phyloP scores from a whole-genome alignment of 2,797 vertebrate genomes.

The Coilia nasus region DNA sequence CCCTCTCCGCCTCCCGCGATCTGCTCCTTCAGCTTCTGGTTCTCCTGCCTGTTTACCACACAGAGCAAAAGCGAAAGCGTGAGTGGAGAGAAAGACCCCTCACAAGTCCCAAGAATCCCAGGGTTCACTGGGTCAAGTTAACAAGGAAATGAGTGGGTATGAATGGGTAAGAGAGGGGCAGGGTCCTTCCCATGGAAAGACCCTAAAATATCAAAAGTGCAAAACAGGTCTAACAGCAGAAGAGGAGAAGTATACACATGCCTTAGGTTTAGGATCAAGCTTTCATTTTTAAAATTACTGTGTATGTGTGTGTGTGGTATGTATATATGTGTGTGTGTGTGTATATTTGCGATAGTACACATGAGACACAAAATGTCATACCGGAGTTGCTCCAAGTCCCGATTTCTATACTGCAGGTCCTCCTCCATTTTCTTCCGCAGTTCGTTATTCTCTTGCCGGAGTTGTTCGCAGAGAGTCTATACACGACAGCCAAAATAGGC shows the following conservation, averaged over 20 bases:
- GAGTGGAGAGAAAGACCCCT: neutral
- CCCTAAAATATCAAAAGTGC: conserved; percentile 55
- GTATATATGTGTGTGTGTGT: no score
- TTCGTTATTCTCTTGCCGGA: conserved; percentile 93
- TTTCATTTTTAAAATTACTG: neutral
- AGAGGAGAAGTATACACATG: neutral
- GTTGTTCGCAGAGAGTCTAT: conserved; percentile 93
- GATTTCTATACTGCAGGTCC: conserved; percentile 92
- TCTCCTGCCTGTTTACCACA: conserved; percentile 82
- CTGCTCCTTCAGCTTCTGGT: conserved; percentile 90
- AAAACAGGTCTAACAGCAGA: neutral
- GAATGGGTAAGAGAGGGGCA: neutral
- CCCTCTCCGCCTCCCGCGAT: conserved; percentile 73
- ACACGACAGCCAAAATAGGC: conserved; percentile 25
- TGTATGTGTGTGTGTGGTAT: neutral
- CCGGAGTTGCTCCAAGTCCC: conserved; percentile 60
- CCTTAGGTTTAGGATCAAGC: neutral
- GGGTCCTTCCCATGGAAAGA: conserved; percentile 65
- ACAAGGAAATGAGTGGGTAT: neutral
- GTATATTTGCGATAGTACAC: no score
- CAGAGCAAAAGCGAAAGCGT: conserved; percentile 55
- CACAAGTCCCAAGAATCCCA: neutral
- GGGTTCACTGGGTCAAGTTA: neutral
- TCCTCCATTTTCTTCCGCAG: conserved; percentile 93
- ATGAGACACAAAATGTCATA: no score